phyloP scores from a whole-genome alignment of 2,888 invertebrate genomes.

The Colletes collaris region DNA sequence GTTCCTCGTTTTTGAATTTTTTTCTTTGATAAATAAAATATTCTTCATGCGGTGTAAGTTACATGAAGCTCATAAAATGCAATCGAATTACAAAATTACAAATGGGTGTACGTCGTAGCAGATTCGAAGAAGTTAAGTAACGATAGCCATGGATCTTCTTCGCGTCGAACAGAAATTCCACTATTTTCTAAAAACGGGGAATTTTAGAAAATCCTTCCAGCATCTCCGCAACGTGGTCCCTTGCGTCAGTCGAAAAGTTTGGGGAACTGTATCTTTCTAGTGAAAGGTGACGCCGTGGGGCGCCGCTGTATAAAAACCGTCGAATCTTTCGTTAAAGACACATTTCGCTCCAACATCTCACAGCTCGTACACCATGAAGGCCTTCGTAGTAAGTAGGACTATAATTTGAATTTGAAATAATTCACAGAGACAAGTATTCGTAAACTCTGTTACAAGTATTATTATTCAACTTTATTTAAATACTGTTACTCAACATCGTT shows the following conservation, averaged over 20 bases:
- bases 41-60: too few relatives aligned
- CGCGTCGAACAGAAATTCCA: background rate
- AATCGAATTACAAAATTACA: too few relatives aligned
- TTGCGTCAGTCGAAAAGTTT: constrained; percentile 55
- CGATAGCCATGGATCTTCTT: background rate
- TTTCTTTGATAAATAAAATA: too few relatives aligned
- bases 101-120: too few relatives aligned
- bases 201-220: constrained; percentile 6
- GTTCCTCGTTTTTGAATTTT: too few relatives aligned
- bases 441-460: background rate
- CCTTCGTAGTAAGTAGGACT: constrained; percentile 69
- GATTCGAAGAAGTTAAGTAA: background rate
- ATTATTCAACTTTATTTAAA: too few relatives aligned
- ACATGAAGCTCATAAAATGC: too few relatives aligned
- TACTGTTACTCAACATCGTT: too few relatives aligned
- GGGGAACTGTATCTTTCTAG: constrained; percentile 49
- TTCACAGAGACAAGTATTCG: background rate
- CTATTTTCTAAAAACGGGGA: background rate
- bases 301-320: constrained; percentile 70
- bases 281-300: constrained; percentile 64
- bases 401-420: background rate
- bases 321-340: constrained; percentile 56
- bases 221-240: constrained; percentile 4
- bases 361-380: constrained; percentile 64
- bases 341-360: constrained; percentile 62